phyloP scores from a whole-genome alignment of 2,888 invertebrate species.

The Diogma glabrata region DNA sequence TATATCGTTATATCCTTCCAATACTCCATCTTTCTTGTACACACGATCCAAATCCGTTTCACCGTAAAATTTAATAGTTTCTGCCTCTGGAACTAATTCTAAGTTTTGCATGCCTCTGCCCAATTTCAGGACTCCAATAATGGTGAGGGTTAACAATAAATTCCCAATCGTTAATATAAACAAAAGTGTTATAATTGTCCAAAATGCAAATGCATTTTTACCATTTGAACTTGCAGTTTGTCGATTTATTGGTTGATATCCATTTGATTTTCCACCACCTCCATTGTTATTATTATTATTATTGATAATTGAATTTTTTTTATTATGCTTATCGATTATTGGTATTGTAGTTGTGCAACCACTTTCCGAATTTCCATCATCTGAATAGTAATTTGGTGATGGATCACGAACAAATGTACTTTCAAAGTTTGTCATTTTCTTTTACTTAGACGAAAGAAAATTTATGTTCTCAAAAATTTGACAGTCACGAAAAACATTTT shows the following conservation, averaged over 20 bases:
- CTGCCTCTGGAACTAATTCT: slow-evolving; percentile 64
- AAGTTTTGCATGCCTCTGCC: slow-evolving; percentile 77
- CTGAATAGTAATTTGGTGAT: slow-evolving; percentile 32
- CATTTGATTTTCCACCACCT: slow-evolving; percentile 1
- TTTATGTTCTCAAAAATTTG: too few species aligned
- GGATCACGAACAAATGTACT: slow-evolving; percentile 33
- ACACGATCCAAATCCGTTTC: slow-evolving; percentile 63
- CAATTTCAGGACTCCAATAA: slow-evolving; percentile 66
- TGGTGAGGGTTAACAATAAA: slow-evolving; percentile 65
- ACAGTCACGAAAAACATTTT: too few species aligned
- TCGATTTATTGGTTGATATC: slow-evolving; percentile 3
- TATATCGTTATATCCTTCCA: slow-evolving; percentile 46
- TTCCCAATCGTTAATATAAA: slow-evolving; percentile 67
- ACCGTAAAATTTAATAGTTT: slow-evolving; percentile 67
- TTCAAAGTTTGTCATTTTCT: slow-evolving; percentile 29
- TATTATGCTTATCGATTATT: slow-evolving; percentile 14
- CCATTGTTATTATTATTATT: slow-evolving; percentile 3
- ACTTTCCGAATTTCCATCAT: slow-evolving; percentile 31
- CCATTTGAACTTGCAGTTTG: slow-evolving; percentile 20
- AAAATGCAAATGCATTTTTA: slow-evolving; percentile 54
- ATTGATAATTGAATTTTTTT: not conserved
- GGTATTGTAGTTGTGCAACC: slow-evolving; percentile 23
- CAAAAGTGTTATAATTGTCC: slow-evolving; percentile 61
- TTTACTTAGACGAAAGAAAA: not conserved
- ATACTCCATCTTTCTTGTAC: slow-evolving; percentile 57